Evolutionary conservation across 2,113 vertebrate genomes (phyloP).

Genomic region (Dasyprocta punctata): DNA sequence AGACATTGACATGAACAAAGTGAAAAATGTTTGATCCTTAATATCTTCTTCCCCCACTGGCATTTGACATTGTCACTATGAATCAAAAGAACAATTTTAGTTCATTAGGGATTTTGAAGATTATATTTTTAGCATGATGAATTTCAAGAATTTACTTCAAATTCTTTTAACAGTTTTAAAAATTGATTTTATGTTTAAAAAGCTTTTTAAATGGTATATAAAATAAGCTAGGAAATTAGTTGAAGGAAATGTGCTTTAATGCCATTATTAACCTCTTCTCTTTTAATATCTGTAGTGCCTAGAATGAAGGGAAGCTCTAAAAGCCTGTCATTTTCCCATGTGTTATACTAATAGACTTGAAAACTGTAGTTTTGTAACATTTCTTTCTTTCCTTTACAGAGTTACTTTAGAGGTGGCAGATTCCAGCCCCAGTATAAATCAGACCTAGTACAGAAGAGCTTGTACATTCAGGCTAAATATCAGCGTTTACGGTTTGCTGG

Average conservation of each 20-base stretch:
- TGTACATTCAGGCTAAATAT: slow-evolving; percentile 89
- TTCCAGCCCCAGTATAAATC: slow-evolving; percentile 84
- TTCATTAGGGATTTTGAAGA: slow-evolving; percentile 34
- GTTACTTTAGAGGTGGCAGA: slow-evolving; percentile 82
- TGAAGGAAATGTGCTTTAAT: slow-evolving; percentile 35
- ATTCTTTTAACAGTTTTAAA: background rate
- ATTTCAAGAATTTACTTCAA: slow-evolving; percentile 55
- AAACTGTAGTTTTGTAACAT: slow-evolving; percentile 50
- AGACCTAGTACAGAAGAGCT: slow-evolving; percentile 86
- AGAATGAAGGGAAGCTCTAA: background rate
- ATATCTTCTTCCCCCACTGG: background rate
- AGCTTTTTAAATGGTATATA: background rate
- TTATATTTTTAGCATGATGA: slow-evolving; percentile 39
- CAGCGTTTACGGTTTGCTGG: slow-evolving; percentile 87
- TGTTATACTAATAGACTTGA: slow-evolving; percentile 25
- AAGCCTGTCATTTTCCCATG: slow-evolving; percentile 10
- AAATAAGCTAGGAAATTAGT: slow-evolving; percentile 39
- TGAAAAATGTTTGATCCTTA: slow-evolving; percentile 49
- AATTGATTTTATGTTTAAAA: slow-evolving; percentile 34
- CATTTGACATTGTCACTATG: slow-evolving; percentile 48
- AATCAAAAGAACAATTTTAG: slow-evolving; percentile 53
- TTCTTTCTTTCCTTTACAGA: slow-evolving; percentile 80
- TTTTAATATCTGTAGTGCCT: background rate
- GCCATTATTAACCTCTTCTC: background rate
- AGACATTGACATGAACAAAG: slow-evolving; percentile 21